Evolutionary conservation across 2,113 vertebrate genomes (phyloP).

Genomic region (Rutilus rutilus): DNA sequence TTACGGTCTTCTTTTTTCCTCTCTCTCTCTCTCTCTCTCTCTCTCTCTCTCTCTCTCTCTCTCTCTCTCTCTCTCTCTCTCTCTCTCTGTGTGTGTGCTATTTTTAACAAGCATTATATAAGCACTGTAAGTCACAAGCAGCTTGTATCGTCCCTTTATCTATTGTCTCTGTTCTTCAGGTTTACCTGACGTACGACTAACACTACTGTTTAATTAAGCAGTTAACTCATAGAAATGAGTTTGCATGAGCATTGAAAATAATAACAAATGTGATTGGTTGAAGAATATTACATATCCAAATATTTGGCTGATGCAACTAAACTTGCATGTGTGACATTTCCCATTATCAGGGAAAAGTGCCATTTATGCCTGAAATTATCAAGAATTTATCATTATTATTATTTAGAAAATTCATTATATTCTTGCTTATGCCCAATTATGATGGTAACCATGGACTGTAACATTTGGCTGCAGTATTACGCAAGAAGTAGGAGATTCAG

Average conservation of each 20-base stretch:
- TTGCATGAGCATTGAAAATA: not conserved
- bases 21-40: slow-evolving; percentile 8
- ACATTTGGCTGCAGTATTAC: too few species aligned
- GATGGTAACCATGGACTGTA: too few species aligned
- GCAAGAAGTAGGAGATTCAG: too few species aligned
- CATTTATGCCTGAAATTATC: not conserved
- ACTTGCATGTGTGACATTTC: not conserved
- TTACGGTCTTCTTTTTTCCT: slow-evolving; percentile 47
- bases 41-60: too few species aligned
- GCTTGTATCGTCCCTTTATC: slow-evolving; percentile 31
- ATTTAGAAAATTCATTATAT: too few species aligned
- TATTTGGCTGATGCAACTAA: not conserved
- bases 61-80: too few species aligned
- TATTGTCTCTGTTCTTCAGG: slow-evolving; percentile 41
- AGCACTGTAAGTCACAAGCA: slow-evolving; percentile 62
- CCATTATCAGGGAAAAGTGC: not conserved
- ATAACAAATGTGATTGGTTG: not conserved
- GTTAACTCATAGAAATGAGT: not conserved
- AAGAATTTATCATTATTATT: not conserved
- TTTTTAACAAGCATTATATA: slow-evolving; percentile 76
- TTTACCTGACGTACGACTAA: slow-evolving; percentile 25
- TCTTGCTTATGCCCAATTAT: too few species aligned
- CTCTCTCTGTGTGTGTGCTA: slow-evolving; percentile 59
- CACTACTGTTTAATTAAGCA: not conserved
- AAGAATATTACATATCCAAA: not conserved